Percentiles rank a stretch among this genome's conserved stretches.
Conservation (phyloP, 92 coral and sea anemone species). For the Scolanthus callimorphus region DNA sequence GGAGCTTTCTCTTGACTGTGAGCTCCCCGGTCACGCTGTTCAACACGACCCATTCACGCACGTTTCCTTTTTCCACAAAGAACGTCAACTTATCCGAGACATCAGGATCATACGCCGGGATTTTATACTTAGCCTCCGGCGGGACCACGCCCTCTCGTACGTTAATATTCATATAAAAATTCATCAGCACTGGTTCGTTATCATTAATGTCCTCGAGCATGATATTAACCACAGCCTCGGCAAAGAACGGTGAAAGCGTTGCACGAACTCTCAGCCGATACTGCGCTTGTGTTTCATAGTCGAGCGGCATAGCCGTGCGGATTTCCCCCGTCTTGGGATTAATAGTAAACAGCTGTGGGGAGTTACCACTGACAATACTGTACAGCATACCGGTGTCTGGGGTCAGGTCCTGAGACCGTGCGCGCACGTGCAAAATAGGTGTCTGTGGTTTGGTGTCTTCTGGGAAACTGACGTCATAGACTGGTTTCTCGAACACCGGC, state of each 20-base stretch:
- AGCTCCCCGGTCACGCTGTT: slow-evolving; percentile 72
- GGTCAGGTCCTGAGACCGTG: slow-evolving; percentile 66
- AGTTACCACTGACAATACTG: slow-evolving; percentile 69
- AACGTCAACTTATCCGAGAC: slow-evolving; percentile 59
- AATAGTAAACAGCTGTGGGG: slow-evolving; percentile 65
- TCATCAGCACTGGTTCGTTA: slow-evolving; percentile 68
- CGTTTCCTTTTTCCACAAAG: slow-evolving; percentile 31
- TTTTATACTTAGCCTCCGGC: slow-evolving; percentile 53
- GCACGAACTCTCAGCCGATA: slow-evolving; percentile 78
- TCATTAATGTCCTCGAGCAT: slow-evolving; percentile 79
- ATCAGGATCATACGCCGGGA: slow-evolving; percentile 97
- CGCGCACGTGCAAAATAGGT: slow-evolving; percentile 54
- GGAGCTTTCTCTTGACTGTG: slow-evolving; percentile 65
- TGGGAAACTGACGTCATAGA: slow-evolving; percentile 42
- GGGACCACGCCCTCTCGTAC: slow-evolving; percentile 65
- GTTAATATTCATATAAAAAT: slow-evolving; percentile 82
- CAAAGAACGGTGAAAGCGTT: slow-evolving; percentile 63
- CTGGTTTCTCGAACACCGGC: slow-evolving; percentile 63
- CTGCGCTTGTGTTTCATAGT: slow-evolving; percentile 71
- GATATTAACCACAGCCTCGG: slow-evolving; percentile 55
- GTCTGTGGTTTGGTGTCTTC: slow-evolving; percentile 49
- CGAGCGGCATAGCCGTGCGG: slow-evolving; percentile 50
- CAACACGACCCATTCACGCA: slow-evolving; percentile 60
- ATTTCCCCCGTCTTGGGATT: slow-evolving; percentile 60
- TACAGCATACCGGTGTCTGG: slow-evolving; percentile 50